Conservation (phyloP, 2,888 invertebrate species). For the Melitaea athalia region DNA sequence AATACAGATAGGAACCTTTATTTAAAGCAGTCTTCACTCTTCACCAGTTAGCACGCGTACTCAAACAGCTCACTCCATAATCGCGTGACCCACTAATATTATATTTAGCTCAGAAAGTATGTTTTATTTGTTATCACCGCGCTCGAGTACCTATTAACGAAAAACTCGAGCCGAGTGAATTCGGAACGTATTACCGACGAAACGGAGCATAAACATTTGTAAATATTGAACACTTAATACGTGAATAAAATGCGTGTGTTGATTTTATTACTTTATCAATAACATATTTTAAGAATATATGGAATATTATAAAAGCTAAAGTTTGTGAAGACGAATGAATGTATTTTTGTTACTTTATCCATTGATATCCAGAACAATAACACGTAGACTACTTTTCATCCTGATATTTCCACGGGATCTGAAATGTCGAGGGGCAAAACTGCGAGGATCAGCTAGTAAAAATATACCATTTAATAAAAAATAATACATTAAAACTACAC, state of each 20-base stretch:
- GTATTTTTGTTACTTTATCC: no score
- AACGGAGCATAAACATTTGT: constrained; percentile 2
- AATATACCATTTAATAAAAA: no score
- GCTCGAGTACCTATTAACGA: constrained; percentile 9
- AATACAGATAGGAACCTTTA: not conserved
- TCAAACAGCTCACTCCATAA: constrained; percentile 8
- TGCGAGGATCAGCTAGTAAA: no score
- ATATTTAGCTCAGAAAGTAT: constrained; percentile 21
- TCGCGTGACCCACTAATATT: constrained; percentile 9
- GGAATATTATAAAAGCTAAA: not conserved
- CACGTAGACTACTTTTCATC: no score
- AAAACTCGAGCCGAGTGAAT: constrained; percentile 10
- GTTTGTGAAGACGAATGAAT: no score
- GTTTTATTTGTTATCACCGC: constrained; percentile 12
- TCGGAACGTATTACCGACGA: not conserved
- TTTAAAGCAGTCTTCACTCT: not conserved
- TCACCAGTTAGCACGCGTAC: not conserved
- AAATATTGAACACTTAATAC: not conserved
- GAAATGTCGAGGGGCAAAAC: no score
- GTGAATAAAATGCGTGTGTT: not conserved
- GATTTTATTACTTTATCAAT: not conserved
- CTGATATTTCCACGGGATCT: no score
- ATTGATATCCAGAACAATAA: no score
- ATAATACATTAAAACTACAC: no score
- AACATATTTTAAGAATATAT: not conserved